Conservation (phyloP, 2,888 invertebrate genomes). For the Cephonodes hylas region DNA sequence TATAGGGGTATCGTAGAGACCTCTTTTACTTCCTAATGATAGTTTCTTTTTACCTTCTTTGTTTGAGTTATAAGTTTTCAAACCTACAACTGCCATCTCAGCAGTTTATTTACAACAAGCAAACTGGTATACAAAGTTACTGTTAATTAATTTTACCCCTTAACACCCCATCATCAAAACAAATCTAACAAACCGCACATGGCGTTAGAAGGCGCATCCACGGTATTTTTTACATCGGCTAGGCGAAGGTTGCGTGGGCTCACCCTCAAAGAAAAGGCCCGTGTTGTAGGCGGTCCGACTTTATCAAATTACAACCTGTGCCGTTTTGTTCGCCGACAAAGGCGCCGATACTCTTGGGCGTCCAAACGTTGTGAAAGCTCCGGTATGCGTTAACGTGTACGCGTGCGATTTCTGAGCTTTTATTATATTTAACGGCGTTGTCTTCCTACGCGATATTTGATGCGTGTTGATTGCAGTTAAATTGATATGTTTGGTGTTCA, state of each 20-base stretch:
- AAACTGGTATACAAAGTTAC: no score
- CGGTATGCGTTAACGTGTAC: neutral
- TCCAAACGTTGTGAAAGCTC: constrained; percentile 18
- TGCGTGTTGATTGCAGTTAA: constrained; percentile 13
- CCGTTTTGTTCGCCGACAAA: constrained; percentile 77
- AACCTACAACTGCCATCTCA: no score
- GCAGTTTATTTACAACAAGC: no score
- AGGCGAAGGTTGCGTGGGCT: constrained; percentile 71
- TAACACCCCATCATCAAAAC: neutral
- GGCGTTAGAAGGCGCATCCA: constrained; percentile 38
- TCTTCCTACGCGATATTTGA: neutral
- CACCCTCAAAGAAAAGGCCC: constrained; percentile 69
- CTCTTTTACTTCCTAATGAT: no score
- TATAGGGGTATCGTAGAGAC: no score
- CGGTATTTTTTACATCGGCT: constrained; percentile 32
- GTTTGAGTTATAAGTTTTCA: no score
- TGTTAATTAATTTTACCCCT: no score
- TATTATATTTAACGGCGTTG: neutral
- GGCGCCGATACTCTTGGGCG: constrained; percentile 55
- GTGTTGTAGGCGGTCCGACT: constrained; percentile 75
- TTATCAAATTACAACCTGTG: constrained; percentile 80
- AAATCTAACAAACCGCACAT: neutral
- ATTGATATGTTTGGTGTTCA: neutral
- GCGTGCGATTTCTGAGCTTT: neutral
- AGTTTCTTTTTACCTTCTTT: no score